phyloP scores from a whole-genome alignment of 2,113 vertebrate species.

The Shinisaurus crocodilurus region DNA sequence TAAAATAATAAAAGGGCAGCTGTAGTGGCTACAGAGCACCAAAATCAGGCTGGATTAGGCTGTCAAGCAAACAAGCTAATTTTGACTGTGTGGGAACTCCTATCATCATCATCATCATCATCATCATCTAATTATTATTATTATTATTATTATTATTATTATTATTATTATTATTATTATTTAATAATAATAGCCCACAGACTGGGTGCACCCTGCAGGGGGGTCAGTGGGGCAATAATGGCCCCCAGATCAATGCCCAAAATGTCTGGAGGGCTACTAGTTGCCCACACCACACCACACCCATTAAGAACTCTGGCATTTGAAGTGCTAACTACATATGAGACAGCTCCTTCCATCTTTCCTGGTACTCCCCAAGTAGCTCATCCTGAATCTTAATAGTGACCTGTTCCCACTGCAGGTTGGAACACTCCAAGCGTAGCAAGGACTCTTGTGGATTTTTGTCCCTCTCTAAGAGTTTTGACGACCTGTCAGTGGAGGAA shows the following conservation, averaged over 20 bases:
- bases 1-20: no score
- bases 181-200: no score
- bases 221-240: no score
- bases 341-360: background rate
- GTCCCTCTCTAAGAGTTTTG: constrained; percentile 69
- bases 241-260: background rate
- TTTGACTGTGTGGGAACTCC: no score
- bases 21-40: no score
- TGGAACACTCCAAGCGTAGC: constrained; percentile 75
- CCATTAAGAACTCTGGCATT: background rate
- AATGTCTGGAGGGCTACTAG: background rate
- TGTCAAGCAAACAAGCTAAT: no score
- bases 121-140: no score
- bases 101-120: no score
- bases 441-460: constrained; percentile 78
- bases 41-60: no score
- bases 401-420: constrained; percentile 62
- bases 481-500: constrained; percentile 79
- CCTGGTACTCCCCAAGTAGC: background rate
- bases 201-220: no score
- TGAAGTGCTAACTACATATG: background rate
- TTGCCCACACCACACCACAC: background rate
- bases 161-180: no score
- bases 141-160: no score
- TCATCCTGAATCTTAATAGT: background rate